Evolutionary conservation across 2,888 invertebrate species (phyloP).

Genomic region (Dicycla oo): DNA sequence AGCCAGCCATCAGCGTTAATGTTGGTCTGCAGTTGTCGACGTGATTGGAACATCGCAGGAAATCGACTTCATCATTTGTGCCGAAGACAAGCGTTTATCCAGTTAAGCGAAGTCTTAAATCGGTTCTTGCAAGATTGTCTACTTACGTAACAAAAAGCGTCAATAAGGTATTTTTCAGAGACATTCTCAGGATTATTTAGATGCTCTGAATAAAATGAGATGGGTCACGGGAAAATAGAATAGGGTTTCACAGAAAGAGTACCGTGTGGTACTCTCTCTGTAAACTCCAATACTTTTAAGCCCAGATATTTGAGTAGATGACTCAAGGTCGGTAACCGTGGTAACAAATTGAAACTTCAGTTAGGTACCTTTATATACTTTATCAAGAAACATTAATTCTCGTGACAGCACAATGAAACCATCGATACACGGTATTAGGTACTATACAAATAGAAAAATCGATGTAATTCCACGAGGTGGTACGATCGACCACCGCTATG

Average conservation of each 20-base stretch:
- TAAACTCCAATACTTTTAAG: not conserved
- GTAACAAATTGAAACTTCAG: not conserved
- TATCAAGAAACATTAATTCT: slow-evolving; percentile 20
- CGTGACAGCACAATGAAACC: slow-evolving; percentile 26
- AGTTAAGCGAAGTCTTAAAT: slow-evolving; percentile 20
- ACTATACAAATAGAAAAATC: slow-evolving; percentile 32
- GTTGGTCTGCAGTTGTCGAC: slow-evolving; percentile 29
- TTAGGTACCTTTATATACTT: not conserved
- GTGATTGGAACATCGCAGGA: slow-evolving; percentile 48
- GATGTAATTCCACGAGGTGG: slow-evolving; percentile 30
- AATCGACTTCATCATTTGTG: slow-evolving; percentile 37
- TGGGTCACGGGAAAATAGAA: not conserved
- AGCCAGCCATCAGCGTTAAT: slow-evolving; percentile 22
- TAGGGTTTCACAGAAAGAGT: no score
- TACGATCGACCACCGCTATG: slow-evolving; percentile 20
- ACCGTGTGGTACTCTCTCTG: not conserved
- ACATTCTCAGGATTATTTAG: not conserved
- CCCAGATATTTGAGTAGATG: not conserved
- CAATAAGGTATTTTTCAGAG: not conserved
- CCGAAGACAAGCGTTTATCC: slow-evolving; percentile 28
- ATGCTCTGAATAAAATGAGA: not conserved
- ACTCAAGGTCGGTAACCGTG: not conserved
- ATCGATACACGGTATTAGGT: slow-evolving; percentile 29
- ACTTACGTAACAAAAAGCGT: not conserved
- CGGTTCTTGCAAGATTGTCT: not conserved